Percentiles rank a stretch among this genome's conserved stretches.
Conservation (phyloP, 2,888 invertebrate genomes). For the Drosophila borealis region DNA sequence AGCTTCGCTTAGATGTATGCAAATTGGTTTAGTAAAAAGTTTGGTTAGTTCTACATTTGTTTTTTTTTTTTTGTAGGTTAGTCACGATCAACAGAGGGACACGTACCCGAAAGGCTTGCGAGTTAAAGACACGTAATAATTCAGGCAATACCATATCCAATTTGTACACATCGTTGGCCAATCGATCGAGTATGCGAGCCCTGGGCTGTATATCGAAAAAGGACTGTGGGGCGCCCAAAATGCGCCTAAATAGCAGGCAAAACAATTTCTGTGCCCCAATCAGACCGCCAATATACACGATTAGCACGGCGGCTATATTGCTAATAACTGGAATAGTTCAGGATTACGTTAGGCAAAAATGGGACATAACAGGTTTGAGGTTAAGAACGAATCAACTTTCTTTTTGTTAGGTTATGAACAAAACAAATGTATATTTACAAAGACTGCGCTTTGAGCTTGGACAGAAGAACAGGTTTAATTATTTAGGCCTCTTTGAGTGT, state of each 20-base stretch:
- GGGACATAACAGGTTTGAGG: constrained; percentile 24
- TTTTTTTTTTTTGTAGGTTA: constrained; percentile 28
- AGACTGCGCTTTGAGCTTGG: no score
- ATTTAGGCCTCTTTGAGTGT: neutral
- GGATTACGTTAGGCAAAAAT: neutral
- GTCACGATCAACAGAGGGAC: constrained; percentile 39
- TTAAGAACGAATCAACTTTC: constrained; percentile 26
- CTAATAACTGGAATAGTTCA: constrained; percentile 64
- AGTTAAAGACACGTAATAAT: constrained; percentile 61
- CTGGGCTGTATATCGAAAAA: constrained; percentile 88
- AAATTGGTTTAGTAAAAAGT: neutral
- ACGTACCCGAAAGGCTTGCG: constrained; percentile 82
- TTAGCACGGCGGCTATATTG: constrained; percentile 74
- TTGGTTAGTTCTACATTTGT: constrained; percentile 38
- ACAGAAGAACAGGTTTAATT: no score
- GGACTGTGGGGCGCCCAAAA: constrained; percentile 86
- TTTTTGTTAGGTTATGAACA: constrained; percentile 1
- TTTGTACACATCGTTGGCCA: constrained; percentile 87
- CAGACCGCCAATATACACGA: constrained; percentile 85
- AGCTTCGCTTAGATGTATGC: neutral
- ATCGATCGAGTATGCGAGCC: constrained; percentile 88
- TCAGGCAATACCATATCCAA: constrained; percentile 86
- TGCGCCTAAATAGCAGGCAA: constrained; percentile 84
- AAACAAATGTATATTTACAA: no score
- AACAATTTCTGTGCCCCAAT: constrained; percentile 86